These are phyloP conservation scores for Hypena proboscidalis DNA, from an alignment of 2,888 invertebrate genomes.

Conservation along the genomic window DNA sequence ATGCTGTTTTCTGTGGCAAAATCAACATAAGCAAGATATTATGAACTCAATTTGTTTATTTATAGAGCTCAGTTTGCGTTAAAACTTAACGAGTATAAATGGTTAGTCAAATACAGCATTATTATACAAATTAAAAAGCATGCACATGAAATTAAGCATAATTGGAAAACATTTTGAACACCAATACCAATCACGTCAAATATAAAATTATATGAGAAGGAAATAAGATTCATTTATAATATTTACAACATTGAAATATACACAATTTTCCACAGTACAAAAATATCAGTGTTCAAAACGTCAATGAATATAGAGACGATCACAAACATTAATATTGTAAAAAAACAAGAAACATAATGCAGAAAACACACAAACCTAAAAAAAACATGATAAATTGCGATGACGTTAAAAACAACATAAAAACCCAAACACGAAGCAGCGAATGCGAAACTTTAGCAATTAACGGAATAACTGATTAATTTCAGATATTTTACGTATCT, in stretches of 20 bases:
- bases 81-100: no score
- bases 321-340: conserved; percentile 26
- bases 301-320: conserved; percentile 30
- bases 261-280: no score
- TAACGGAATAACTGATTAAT: no score
- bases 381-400: conserved; percentile 23
- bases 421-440: neutral
- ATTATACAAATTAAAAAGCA: conserved; percentile 43
- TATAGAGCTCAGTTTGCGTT: no score
- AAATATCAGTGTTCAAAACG: conserved; percentile 20
- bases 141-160: conserved; percentile 49
- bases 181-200: neutral
- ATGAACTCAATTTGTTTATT: no score
- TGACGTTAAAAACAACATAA: conserved; percentile 20
- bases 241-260: no score
- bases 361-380: conserved; percentile 29
- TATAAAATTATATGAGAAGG: no score
- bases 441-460: conserved; percentile 1
- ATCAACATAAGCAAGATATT: no score
- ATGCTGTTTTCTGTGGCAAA: conserved; percentile 8
- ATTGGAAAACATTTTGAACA: conserved; percentile 30
- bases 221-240: no score
- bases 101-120: conserved; percentile 44
- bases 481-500: no score
- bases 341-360: conserved; percentile 20